These are phyloP conservation scores for Eclectus roratus DNA, from an alignment of 2,113 vertebrate genomes.

Conservation along the genomic window DNA sequence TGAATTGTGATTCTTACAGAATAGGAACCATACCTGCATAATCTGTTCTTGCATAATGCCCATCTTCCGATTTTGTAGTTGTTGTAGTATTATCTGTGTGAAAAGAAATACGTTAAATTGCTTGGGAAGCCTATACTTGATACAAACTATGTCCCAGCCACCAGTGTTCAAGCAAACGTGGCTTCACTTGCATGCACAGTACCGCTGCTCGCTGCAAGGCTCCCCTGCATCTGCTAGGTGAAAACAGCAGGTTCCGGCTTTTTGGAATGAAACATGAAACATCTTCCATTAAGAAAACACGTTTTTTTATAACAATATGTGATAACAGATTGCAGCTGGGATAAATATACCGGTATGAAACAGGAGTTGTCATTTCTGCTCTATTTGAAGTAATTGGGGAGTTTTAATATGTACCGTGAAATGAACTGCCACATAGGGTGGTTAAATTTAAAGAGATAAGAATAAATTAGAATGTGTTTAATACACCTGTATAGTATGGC, in stretches of 20 bases:
- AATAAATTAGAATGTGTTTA: conserved; percentile 6
- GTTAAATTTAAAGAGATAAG: not conserved
- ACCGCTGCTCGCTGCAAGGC: not conserved
- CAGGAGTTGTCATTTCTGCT: conserved; percentile 40
- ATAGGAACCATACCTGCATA: conserved; percentile 81
- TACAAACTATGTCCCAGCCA: fast-evolving
- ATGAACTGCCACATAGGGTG: not conserved
- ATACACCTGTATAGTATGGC: not conserved
- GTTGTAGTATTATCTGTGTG: conserved; percentile 86
- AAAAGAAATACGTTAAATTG: conserved; percentile 32
- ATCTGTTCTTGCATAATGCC: conserved; percentile 91
- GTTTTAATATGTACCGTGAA: conserved; percentile 38
- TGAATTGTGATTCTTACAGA: not conserved
- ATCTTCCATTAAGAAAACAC: not conserved
- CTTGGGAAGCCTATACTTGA: not conserved
- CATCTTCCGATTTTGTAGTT: conserved; percentile 89
- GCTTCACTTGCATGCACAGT: not conserved
- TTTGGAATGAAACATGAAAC: not conserved
- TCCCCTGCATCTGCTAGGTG: not conserved
- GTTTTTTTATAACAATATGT: not conserved
- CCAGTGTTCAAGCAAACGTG: not conserved
- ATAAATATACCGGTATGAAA: conserved; percentile 16
- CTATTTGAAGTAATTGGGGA: conserved; percentile 32
- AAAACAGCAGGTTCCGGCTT: not conserved
- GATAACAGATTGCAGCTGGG: conserved; percentile 42